phyloP scores from a whole-genome alignment of 2,113 vertebrate species.

The Austrofundulus limnaeus region DNA sequence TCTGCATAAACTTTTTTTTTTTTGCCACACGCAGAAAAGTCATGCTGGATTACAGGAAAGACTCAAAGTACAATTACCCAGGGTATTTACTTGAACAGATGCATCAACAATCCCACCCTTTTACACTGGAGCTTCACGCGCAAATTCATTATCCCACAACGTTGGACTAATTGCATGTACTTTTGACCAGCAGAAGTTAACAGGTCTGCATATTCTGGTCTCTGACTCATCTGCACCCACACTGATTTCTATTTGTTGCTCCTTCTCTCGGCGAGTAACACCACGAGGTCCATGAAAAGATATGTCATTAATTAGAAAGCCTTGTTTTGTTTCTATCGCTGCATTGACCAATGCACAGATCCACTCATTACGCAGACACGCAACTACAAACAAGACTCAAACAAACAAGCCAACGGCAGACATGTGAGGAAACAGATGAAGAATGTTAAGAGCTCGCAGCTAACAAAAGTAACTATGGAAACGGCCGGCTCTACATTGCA shows the following conservation, averaged over 20 bases:
- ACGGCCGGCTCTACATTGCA: conserved; percentile 81
- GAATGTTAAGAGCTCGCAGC: conserved; percentile 80
- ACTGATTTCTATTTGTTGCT: conserved; percentile 68
- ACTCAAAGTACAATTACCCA: conserved; percentile 10
- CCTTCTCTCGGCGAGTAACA: conserved; percentile 46
- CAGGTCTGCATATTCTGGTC: conserved; percentile 62
- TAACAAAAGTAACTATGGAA: conserved; percentile 87
- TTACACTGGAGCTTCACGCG: conserved; percentile 27
- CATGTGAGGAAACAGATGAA: conserved; percentile 81
- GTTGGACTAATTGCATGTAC: conserved; percentile 61
- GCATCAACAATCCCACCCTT: conserved; percentile 22
- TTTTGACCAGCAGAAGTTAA: conserved; percentile 69
- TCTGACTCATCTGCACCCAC: conserved; percentile 75
- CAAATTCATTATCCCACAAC: conserved; percentile 52
- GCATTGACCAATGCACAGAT: conserved; percentile 36
- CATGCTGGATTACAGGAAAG: background rate
- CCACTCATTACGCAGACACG: conserved; percentile 52
- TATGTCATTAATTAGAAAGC: conserved; percentile 46
- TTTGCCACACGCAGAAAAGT: background rate
- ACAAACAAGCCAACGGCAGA: conserved; percentile 71
- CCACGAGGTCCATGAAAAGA: conserved; percentile 35
- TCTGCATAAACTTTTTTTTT: background rate
- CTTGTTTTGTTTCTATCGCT: conserved; percentile 35
- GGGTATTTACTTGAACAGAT: conserved; percentile 24
- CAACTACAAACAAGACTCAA: conserved; percentile 67